Percentiles rank a stretch among this genome's conserved stretches.
phyloP scores from a whole-genome alignment of 2,888 invertebrate genomes.

The Disparrhopalites patrizii region DNA sequence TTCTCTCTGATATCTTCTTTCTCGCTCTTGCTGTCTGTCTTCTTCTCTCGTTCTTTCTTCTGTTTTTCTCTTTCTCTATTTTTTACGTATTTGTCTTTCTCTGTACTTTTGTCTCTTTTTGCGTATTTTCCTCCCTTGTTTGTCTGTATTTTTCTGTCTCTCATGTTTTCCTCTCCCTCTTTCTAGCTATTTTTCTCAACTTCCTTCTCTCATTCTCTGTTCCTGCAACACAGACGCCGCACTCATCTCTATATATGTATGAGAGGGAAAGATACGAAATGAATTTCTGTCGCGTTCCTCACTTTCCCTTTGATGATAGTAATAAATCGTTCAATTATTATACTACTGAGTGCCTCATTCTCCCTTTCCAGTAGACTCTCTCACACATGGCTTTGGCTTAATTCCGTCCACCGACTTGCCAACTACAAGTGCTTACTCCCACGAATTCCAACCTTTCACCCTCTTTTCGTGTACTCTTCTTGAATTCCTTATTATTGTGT shows the following conservation, averaged over 20 bases:
- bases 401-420: not conserved
- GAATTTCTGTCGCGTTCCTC: conserved; percentile 14
- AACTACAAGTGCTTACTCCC: not conserved
- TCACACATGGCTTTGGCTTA: conserved; percentile 6
- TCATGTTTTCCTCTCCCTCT: too few species aligned
- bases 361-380: not conserved
- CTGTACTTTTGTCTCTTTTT: too few species aligned
- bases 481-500: not conserved
- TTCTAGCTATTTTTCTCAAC: too few species aligned
- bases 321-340: conserved; percentile 13
- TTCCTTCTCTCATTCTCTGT: too few species aligned
- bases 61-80: too few species aligned
- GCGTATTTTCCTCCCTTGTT: too few species aligned
- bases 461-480: not conserved
- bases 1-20: too few species aligned
- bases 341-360: conserved; percentile 14
- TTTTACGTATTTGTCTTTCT: too few species aligned
- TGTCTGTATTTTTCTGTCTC: too few species aligned
- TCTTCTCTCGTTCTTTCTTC: too few species aligned
- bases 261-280: conserved; percentile 8
- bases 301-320: conserved; percentile 16
- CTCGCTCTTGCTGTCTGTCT: too few species aligned
- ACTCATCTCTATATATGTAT: not conserved
- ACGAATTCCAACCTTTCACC: not conserved
- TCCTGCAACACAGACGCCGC: not conserved